Percentiles rank a stretch among this genome's conserved stretches.
These are phyloP conservation scores for Gortyna flavago DNA, from an alignment of 2,888 invertebrate genomes.

Conservation along the genomic window DNA sequence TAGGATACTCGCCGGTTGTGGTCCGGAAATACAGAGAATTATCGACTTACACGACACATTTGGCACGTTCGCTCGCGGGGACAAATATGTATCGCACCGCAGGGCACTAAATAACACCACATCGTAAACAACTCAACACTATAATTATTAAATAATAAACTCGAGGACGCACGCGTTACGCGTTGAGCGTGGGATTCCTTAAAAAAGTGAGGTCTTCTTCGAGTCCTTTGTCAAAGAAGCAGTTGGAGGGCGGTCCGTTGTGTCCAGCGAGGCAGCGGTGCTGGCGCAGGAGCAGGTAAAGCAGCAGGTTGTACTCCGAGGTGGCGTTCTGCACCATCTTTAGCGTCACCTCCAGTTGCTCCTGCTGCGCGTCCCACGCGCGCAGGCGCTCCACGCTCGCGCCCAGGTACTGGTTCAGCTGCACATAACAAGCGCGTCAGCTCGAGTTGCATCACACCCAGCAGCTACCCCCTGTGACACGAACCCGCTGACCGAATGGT, in stretches of 20 bases:
- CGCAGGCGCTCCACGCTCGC: slow-evolving; percentile 78
- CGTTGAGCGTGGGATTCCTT: slow-evolving; percentile 64
- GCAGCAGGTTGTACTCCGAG: slow-evolving; percentile 83
- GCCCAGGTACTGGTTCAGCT: slow-evolving; percentile 76
- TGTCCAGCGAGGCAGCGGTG: slow-evolving; percentile 71
- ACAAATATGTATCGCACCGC: slow-evolving; percentile 55
- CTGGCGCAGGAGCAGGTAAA: slow-evolving; percentile 79
- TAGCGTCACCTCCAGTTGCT: slow-evolving; percentile 79
- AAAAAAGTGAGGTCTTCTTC: slow-evolving; percentile 70
- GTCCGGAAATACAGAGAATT: not conserved
- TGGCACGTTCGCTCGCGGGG: slow-evolving; percentile 35
- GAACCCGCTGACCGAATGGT: not conserved
- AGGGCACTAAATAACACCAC: slow-evolving; percentile 55
- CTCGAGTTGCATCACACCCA: not conserved
- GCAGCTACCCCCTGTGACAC: not conserved
- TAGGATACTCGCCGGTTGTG: not conserved
- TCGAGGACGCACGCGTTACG: slow-evolving; percentile 43
- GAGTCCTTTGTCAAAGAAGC: slow-evolving; percentile 73
- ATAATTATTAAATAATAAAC: slow-evolving; percentile 64
- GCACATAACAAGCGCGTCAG: slow-evolving; percentile 45
- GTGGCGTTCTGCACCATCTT: slow-evolving; percentile 80
- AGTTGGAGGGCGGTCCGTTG: slow-evolving; percentile 66
- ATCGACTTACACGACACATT: slow-evolving; percentile 17
- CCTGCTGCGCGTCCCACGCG: slow-evolving; percentile 79
- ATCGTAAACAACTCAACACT: slow-evolving; percentile 63